phyloP scores from a whole-genome alignment of 2,113 vertebrate genomes.

The Semnornis frantzii region DNA sequence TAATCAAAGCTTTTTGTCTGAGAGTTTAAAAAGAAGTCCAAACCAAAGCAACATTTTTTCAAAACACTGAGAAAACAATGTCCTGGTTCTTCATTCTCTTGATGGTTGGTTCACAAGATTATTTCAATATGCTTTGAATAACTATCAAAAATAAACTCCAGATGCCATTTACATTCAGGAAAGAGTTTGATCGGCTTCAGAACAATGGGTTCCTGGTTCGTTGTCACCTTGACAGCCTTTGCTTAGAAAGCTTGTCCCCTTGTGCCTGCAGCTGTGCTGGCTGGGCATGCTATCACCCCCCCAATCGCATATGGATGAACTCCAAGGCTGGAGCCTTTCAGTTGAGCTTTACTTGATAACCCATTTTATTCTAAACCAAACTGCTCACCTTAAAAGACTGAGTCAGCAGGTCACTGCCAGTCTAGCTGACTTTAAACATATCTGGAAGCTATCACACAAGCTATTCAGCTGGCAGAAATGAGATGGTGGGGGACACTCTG shows the following conservation, averaged over 20 bases:
- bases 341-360: neutral
- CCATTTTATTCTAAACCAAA: neutral
- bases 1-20: neutral
- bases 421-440: neutral
- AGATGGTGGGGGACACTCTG: neutral
- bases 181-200: neutral
- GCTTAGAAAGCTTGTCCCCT: neutral
- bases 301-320: neutral
- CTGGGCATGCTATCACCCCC: neutral
- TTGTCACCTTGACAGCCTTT: neutral
- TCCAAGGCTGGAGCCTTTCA: neutral
- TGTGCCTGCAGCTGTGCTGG: neutral
- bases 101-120: neutral
- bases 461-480: neutral
- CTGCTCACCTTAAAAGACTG: neutral
- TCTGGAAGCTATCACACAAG: neutral
- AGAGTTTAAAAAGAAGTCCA: conserved; percentile 6
- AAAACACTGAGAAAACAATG: neutral
- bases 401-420: neutral
- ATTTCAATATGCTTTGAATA: neutral
- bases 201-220: neutral
- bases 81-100: neutral
- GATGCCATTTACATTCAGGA: neutral
- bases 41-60: neutral
- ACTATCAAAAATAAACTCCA: neutral